Evolutionary conservation across 2,113 vertebrate species (phyloP).

Genomic region (Neodontobutis hainanensis): DNA sequence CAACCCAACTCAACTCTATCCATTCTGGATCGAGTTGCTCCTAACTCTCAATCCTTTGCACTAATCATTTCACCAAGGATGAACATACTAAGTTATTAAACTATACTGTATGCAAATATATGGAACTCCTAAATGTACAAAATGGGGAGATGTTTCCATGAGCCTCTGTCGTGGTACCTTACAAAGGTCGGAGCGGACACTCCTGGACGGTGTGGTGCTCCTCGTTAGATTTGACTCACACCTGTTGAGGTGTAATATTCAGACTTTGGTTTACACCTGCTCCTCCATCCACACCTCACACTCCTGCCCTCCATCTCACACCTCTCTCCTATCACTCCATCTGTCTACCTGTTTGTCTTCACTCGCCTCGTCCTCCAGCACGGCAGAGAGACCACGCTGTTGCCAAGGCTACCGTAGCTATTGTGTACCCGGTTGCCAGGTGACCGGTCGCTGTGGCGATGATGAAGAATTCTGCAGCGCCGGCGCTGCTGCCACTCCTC

Average conservation of each 20-base stretch:
- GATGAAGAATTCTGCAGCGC: conserved; percentile 78
- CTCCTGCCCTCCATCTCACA: conserved; percentile 46
- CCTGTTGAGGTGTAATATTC: conserved; percentile 74
- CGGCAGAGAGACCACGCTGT: conserved; percentile 61
- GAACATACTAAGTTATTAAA: too few relatives aligned
- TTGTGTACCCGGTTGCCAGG: conserved; percentile 79
- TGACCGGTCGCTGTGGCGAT: conserved; percentile 76
- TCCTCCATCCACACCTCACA: conserved; percentile 30
- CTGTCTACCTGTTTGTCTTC: conserved; percentile 67
- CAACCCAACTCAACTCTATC: too few relatives aligned
- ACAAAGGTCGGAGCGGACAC: too few relatives aligned
- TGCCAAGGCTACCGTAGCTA: conserved; percentile 73
- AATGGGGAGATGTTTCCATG: too few relatives aligned
- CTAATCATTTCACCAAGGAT: too few relatives aligned
- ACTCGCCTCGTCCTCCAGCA: conserved; percentile 48
- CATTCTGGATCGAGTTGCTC: too few relatives aligned
- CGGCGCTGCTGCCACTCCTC: conserved; percentile 16
- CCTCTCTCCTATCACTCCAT: conserved; percentile 65
- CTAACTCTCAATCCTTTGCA: too few relatives aligned
- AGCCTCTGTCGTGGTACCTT: too few relatives aligned
- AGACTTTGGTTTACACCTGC: conserved; percentile 52
- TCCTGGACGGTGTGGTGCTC: not conserved
- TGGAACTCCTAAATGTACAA: too few relatives aligned
- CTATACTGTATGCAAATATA: too few relatives aligned
- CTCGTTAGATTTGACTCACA: conserved; percentile 71